phyloP scores from a whole-genome alignment of 2,797 vertebrate species.

The Taeniopygia guttata region DNA sequence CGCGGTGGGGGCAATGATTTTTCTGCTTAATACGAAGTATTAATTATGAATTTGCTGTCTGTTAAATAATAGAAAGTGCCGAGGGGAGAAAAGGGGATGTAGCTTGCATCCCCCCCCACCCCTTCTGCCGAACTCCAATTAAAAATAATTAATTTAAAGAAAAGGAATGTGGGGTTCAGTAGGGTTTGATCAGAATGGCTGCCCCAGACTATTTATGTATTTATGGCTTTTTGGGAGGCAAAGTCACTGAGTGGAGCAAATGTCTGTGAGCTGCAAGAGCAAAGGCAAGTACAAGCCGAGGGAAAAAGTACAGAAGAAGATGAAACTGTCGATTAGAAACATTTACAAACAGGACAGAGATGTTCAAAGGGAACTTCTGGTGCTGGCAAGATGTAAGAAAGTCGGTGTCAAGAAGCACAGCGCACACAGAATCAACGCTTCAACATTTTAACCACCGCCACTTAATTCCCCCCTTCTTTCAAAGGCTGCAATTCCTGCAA shows the following conservation, averaged over 20 bases:
- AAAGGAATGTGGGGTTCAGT: not conserved
- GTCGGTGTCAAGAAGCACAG: not conserved
- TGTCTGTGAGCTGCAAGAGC: not conserved
- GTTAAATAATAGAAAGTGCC: not conserved
- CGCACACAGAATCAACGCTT: not conserved
- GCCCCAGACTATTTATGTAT: not conserved
- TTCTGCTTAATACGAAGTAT: not conserved
- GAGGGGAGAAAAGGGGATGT: not conserved
- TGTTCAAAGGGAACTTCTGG: not conserved
- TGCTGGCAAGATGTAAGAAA: not conserved
- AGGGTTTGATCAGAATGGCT: not conserved
- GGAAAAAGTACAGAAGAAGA: not conserved
- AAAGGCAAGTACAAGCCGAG: not conserved
- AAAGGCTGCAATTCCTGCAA: not conserved
- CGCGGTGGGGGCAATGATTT: accelerated
- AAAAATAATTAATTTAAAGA: not conserved
- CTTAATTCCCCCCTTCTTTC: not conserved
- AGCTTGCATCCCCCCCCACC: not conserved
- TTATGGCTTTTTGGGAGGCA: not conserved
- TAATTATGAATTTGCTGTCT: not conserved
- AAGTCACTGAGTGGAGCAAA: not conserved
- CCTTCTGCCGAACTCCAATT: not conserved
- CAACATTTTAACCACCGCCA: not conserved
- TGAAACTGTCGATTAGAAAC: not conserved
- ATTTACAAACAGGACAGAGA: not conserved